Percentiles rank a stretch among this genome's conserved stretches.
These are phyloP conservation scores for Pentalonia nigronervosa DNA, from an alignment of 1,140 invertebrate species.

Conservation along the genomic window DNA sequence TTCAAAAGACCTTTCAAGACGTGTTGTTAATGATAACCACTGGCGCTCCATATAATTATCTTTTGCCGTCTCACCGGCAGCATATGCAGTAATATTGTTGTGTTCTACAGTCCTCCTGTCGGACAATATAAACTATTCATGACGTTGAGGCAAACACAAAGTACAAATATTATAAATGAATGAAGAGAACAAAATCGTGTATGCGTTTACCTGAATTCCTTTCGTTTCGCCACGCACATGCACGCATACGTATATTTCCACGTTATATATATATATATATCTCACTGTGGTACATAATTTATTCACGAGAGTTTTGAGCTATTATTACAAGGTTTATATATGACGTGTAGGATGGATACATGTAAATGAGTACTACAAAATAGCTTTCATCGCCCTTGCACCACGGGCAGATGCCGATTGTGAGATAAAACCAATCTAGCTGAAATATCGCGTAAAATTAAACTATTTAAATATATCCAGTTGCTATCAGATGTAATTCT, in stretches of 20 bases:
- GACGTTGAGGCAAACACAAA: neutral
- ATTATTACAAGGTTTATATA: neutral
- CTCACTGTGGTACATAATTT: neutral
- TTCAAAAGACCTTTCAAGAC: neutral
- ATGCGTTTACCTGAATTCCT: neutral
- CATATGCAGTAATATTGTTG: neutral
- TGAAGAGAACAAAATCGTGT: neutral
- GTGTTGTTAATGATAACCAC: constrained; percentile 23
- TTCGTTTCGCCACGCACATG: neutral
- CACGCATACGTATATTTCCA: neutral
- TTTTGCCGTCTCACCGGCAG: neutral
- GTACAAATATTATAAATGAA: constrained; percentile 23
- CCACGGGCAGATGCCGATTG: neutral
- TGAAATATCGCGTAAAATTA: neutral
- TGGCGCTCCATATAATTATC: neutral
- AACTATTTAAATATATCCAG: neutral
- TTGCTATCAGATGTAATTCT: neutral
- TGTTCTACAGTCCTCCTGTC: neutral
- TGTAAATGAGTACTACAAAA: neutral
- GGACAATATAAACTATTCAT: constrained; percentile 35
- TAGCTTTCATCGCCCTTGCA: neutral
- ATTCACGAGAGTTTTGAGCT: neutral
- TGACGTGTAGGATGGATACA: neutral
- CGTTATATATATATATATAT: neutral
- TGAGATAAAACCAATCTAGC: neutral